Evolutionary conservation across 1,140 invertebrate genomes (phyloP).

Genomic region (Stratiolaelaps scimitus): DNA sequence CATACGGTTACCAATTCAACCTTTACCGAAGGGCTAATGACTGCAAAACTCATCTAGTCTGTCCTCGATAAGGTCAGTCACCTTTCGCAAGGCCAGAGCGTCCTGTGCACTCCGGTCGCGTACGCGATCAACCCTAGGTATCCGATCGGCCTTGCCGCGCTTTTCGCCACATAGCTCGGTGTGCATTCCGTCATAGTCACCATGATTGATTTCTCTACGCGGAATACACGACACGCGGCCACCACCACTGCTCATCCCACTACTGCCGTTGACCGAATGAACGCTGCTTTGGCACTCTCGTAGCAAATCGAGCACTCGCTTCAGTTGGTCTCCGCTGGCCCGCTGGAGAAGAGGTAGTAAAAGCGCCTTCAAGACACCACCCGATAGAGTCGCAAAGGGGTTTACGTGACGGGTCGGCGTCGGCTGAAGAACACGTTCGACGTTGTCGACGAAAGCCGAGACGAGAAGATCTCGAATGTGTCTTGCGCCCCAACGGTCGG

Average conservation of each 20-base stretch:
- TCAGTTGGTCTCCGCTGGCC: neutral
- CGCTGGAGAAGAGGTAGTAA: neutral
- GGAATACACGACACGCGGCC: too few relatives aligned
- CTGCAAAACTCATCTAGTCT: neutral
- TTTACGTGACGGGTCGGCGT: neutral
- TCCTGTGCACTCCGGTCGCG: neutral
- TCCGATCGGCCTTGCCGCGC: too few relatives aligned
- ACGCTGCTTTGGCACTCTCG: neutral
- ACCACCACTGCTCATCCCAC: too few relatives aligned
- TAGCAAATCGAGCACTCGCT: neutral
- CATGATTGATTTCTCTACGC: too few relatives aligned
- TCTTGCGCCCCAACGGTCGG: conserved; percentile 1
- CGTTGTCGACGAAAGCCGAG: neutral
- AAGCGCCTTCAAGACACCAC: neutral
- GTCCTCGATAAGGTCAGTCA: neutral
- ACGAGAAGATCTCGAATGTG: neutral
- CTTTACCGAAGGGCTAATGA: neutral
- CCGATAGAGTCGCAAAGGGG: conserved; percentile 1
- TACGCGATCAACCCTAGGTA: too few relatives aligned
- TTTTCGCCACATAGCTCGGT: too few relatives aligned
- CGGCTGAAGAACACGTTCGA: neutral
- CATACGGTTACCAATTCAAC: neutral
- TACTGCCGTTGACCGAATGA: neutral
- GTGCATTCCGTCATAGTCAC: too few relatives aligned
- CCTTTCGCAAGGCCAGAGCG: neutral